These are phyloP conservation scores for Halcyon smyrnensis DNA, from an alignment of 2,797 vertebrate genomes.

Conservation along the genomic window DNA sequence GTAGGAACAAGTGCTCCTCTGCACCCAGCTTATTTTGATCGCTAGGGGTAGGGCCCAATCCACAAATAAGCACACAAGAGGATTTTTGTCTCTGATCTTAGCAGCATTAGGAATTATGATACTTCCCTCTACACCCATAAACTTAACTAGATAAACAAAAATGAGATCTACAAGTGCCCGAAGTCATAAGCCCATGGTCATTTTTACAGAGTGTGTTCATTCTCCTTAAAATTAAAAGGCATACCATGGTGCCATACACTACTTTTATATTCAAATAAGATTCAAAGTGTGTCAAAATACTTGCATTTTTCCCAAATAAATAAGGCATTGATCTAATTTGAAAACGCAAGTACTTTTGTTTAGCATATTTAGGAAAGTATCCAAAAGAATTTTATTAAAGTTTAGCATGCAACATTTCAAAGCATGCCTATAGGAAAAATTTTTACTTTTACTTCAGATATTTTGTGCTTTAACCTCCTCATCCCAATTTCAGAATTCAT, in stretches of 20 bases:
- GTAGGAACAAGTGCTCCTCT: slow-evolving; percentile 1
- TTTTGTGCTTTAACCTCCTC: not conserved
- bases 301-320: not conserved
- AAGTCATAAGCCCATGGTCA: not conserved
- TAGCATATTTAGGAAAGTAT: not conserved
- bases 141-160: slow-evolving; percentile 19
- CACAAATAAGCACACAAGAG: not conserved
- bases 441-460: not conserved
- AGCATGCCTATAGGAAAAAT: not conserved
- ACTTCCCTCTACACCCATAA: slow-evolving; percentile 46
- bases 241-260: not conserved
- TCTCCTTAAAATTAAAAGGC: not conserved
- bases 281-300: not conserved
- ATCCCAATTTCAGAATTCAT: not conserved
- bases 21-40: not conserved
- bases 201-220: not conserved
- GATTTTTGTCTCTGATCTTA: slow-evolving; percentile 35
- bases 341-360: not conserved
- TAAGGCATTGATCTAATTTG: not conserved
- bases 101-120: not conserved
- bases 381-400: not conserved
- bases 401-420: not conserved
- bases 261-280: not conserved
- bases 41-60: not conserved
- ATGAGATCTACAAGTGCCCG: not conserved